phyloP scores from a whole-genome alignment of 2,113 vertebrate genomes.

The Limnothrissa miodon region DNA sequence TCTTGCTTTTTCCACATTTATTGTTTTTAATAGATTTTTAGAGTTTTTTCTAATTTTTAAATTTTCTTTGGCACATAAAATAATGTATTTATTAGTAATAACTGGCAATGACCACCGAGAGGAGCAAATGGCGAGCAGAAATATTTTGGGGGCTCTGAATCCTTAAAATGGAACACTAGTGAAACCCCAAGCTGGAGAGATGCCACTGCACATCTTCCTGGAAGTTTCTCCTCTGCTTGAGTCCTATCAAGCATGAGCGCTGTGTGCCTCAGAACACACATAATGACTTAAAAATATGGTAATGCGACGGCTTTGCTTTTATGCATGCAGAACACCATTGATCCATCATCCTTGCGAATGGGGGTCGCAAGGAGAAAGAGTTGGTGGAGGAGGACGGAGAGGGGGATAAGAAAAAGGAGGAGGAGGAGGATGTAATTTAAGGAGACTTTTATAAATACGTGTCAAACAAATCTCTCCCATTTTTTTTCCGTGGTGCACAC shows the following conservation, averaged over 20 bases:
- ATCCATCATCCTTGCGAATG: slow-evolving; percentile 21
- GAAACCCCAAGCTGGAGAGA: neutral
- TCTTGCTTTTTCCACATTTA: neutral
- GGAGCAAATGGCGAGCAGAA: neutral
- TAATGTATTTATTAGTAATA: neutral
- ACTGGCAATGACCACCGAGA: too few species aligned
- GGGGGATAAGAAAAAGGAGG: slow-evolving; percentile 2
- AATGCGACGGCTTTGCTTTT: slow-evolving; percentile 15
- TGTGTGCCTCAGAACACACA: slow-evolving; percentile 16
- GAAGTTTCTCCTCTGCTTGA: neutral
- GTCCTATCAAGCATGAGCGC: slow-evolving; percentile 4
- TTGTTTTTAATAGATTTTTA: too few species aligned
- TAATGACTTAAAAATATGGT: slow-evolving; percentile 22
- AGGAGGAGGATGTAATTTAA: slow-evolving; percentile 32
- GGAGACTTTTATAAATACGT: slow-evolving; percentile 48
- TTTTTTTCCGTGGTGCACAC: slow-evolving; percentile 21
- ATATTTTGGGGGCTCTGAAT: neutral
- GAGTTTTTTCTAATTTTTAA: neutral
- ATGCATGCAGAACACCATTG: slow-evolving; percentile 42
- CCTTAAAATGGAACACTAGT: neutral
- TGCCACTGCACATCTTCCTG: neutral
- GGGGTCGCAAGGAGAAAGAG: neutral
- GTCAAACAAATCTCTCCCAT: slow-evolving; percentile 49
- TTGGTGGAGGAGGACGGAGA: neutral
- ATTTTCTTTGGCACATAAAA: neutral